These are phyloP conservation scores for Protosalanx chinensis DNA, from an alignment of 2,797 vertebrate genomes.

Conservation along the genomic window DNA sequence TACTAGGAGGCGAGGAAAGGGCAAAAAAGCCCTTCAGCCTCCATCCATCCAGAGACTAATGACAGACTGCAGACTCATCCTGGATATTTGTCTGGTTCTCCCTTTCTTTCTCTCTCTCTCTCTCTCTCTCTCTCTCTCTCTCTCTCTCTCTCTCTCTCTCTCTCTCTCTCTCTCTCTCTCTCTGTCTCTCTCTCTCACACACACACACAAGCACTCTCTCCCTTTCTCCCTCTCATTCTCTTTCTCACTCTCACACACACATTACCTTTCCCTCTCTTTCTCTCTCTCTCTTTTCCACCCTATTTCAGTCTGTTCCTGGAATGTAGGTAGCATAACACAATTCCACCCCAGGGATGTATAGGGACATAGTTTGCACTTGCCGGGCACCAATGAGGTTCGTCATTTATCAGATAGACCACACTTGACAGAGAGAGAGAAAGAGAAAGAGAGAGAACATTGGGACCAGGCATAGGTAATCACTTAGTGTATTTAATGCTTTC, in stretches of 20 bases:
- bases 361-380: slow-evolving; percentile 9
- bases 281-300: too few relatives aligned
- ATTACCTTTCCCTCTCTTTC: too few relatives aligned
- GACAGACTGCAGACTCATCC: slow-evolving; percentile 19
- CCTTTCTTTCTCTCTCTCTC: not conserved
- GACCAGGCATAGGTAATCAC: slow-evolving; percentile 12
- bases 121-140: not conserved
- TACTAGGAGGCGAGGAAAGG: slow-evolving; percentile 15
- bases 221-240: too few relatives aligned
- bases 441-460: slow-evolving; percentile 2
- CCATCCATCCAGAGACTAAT: slow-evolving; percentile 15
- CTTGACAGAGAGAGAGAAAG: too few relatives aligned
- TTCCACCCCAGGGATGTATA: not conserved
- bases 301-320: not conserved
- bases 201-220: too few relatives aligned
- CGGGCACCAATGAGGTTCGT: slow-evolving; percentile 15
- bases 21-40: slow-evolving; percentile 12
- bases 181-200: too few relatives aligned
- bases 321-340: slow-evolving; percentile 24
- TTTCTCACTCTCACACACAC: slow-evolving; percentile 1
- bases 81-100: not conserved
- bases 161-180: too few relatives aligned
- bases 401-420: slow-evolving; percentile 5
- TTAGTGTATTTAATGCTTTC: slow-evolving; percentile 26
- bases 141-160: too few relatives aligned